phyloP scores from a whole-genome alignment of 2,797 vertebrate species.

The Pangasius larnaudii region DNA sequence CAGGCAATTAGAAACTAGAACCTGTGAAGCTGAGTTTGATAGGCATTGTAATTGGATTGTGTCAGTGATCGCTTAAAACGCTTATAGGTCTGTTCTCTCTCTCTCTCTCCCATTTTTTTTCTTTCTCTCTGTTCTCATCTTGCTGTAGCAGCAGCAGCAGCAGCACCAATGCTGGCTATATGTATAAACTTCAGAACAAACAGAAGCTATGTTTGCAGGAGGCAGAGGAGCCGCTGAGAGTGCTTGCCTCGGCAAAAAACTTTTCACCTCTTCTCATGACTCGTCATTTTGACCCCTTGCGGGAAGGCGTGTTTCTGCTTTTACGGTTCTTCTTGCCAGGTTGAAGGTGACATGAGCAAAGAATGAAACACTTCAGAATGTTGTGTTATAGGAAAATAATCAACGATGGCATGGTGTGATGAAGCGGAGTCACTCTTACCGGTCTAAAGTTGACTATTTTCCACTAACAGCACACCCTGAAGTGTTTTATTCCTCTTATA shows the following conservation, averaged over 20 bases:
- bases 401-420: neutral
- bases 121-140: neutral
- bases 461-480: neutral
- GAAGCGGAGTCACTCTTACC: neutral
- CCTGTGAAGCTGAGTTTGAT: conserved; percentile 99
- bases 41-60: conserved; percentile 99
- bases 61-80: conserved; percentile 94
- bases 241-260: neutral
- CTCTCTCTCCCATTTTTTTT: conserved; percentile 39
- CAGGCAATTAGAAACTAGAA: conserved; percentile 99
- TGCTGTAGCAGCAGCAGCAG: neutral
- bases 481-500: neutral
- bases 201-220: neutral
- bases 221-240: neutral
- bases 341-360: neutral
- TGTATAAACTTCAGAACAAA: conserved; percentile 1
- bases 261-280: neutral
- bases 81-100: conserved; percentile 73
- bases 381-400: neutral
- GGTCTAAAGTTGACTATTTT: neutral
- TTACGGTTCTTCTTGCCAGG: neutral
- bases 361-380: neutral
- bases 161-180: neutral
- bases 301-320: neutral
- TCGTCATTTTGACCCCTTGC: no score